phyloP scores from a whole-genome alignment of 2,113 vertebrate genomes.

The Emberiza fucata region DNA sequence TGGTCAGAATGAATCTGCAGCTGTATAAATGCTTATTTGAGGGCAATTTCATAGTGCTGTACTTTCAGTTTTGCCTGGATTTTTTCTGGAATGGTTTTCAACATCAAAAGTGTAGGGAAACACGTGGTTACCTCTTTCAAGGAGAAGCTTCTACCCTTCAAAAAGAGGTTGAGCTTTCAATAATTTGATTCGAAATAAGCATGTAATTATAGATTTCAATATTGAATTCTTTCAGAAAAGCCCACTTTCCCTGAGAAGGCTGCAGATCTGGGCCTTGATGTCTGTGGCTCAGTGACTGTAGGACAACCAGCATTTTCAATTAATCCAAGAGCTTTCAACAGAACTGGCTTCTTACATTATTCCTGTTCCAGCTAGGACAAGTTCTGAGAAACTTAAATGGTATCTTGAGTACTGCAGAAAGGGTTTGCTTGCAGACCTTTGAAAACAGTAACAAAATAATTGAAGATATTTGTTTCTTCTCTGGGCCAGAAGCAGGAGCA shows the following conservation, averaged over 20 bases:
- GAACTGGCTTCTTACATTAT: not conserved
- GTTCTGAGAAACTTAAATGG: not conserved
- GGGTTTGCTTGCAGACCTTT: not conserved
- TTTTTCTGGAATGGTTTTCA: constrained; percentile 33
- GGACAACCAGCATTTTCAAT: not conserved
- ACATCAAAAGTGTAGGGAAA: constrained; percentile 22
- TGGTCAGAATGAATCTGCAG: not conserved
- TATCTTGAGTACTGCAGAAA: not conserved
- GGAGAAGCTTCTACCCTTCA: not conserved
- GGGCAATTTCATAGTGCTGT: constrained; percentile 3
- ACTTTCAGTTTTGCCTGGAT: constrained; percentile 8
- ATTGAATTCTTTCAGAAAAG: not conserved
- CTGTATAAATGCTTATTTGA: not conserved
- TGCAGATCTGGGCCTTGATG: not conserved
- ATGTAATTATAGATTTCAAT: constrained; percentile 14
- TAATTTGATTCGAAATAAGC: constrained; percentile 29
- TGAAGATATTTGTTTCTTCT: not conserved
- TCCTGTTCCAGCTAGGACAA: not conserved
- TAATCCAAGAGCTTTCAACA: not conserved
- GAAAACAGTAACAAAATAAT: not conserved
- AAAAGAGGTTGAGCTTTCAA: not conserved
- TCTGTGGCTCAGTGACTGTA: not conserved
- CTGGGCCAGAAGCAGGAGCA: not conserved
- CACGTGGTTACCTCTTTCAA: not conserved
- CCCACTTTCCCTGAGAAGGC: not conserved